Percentiles rank a stretch among this genome's conserved stretches.
phyloP scores from a whole-genome alignment of 1,140 invertebrate species.

The Lepidurus arcticus region DNA sequence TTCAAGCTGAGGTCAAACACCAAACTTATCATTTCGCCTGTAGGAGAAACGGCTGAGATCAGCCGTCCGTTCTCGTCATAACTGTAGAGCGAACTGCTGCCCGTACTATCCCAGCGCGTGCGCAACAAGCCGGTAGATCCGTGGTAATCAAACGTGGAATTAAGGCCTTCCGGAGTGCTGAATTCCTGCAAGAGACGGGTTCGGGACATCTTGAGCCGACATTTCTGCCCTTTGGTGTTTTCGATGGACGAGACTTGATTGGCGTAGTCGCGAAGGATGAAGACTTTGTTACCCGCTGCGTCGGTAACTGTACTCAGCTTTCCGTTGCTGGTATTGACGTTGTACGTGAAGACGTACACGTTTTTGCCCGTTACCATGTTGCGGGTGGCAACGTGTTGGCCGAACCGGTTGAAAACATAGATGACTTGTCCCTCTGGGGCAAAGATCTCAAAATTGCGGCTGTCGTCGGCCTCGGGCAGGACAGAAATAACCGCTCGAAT shows the following conservation, averaged over 20 bases:
- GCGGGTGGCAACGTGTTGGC: constrained; percentile 88
- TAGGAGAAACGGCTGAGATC: constrained; percentile 82
- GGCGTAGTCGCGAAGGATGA: constrained; percentile 71
- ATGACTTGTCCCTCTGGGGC: constrained; percentile 85
- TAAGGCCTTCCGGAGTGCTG: constrained; percentile 83
- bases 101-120: constrained; percentile 80
- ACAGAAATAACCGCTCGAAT: constrained; percentile 87
- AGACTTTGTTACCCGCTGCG: constrained; percentile 85
- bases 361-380: constrained; percentile 86
- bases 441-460: constrained; percentile 88
- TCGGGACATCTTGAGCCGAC: constrained; percentile 75
- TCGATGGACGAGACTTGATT: constrained; percentile 87
- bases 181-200: constrained; percentile 84
- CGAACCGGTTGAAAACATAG: constrained; percentile 88
- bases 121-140: constrained; percentile 79
- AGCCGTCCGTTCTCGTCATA: constrained; percentile 92
- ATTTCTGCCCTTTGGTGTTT: constrained; percentile 89
- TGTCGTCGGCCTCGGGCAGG: constrained; percentile 72
- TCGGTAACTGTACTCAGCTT: constrained; percentile 74
- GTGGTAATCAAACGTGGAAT: constrained; percentile 88
- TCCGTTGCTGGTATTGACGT: constrained; percentile 92
- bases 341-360: constrained; percentile 91
- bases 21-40: constrained; percentile 76
- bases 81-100: constrained; percentile 85
- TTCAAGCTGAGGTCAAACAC: constrained; percentile 80